Percentiles rank a stretch among this genome's conserved stretches.
phyloP scores from a whole-genome alignment of 35 echinoderm and acorn worm genomes.

The Hemicentrotus pulcherrimus region DNA sequence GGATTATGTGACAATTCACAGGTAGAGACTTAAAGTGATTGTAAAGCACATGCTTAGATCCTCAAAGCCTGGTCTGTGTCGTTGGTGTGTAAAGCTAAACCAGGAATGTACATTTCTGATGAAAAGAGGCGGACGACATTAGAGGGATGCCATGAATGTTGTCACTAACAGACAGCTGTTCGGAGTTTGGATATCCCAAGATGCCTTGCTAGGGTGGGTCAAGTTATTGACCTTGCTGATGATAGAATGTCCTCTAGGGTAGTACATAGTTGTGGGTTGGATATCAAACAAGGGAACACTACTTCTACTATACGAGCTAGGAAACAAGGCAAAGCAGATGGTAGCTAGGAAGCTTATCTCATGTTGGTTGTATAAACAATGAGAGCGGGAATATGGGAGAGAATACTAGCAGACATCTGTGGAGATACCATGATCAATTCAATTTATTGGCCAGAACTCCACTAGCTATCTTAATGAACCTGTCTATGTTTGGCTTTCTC shows the following conservation, averaged over 20 bases:
- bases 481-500: neutral
- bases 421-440: neutral
- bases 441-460: neutral
- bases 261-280: neutral
- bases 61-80: neutral
- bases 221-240: slow-evolving; percentile 32
- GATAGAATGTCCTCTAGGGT: slow-evolving; percentile 24
- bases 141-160: slow-evolving; percentile 29
- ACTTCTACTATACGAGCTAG: neutral
- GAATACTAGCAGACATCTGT: neutral
- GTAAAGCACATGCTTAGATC: neutral
- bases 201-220: slow-evolving; percentile 19
- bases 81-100: neutral
- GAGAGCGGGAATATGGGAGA: neutral
- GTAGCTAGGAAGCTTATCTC: neutral
- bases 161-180: slow-evolving; percentile 34
- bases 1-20: neutral
- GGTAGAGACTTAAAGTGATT: too few relatives aligned
- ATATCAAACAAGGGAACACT: slow-evolving; percentile 3
- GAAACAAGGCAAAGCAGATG: neutral
- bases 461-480: neutral
- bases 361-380: slow-evolving; percentile 13
- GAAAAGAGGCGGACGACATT: neutral
- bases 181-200: slow-evolving; percentile 15
- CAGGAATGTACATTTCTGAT: slow-evolving; percentile 12